Base-by-base conservation (phyloP, 1,140 invertebrate genomes). In the Lordiphosa mommai region DNA sequence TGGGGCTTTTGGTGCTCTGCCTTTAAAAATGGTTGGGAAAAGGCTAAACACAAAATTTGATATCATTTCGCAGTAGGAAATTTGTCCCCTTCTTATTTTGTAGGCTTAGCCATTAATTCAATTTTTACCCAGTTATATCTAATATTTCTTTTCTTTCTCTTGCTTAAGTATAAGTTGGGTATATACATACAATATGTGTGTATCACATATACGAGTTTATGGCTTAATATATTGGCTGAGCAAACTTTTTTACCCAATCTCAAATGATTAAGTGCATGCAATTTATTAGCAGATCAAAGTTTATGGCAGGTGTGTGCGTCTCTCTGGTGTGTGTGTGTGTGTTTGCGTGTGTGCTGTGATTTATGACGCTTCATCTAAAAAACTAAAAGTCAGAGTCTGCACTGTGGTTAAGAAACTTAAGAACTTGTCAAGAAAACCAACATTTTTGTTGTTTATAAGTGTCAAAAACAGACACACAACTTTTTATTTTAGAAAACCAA, bases 201-300 rank as follows among this genome's bases (percentile, higher is more conserved):
- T 41, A 43, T 38, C 16, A n/a, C 10, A 46, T 12, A 30, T 47
- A 48, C 16, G 38, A 34, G 50, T 57, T n/a, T 47, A 38, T 32
- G 20, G 20, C 20, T 29, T 12, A 16, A 13, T 32, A 33, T 20
- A 52, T 27, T 47, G 17, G 13, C 12, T 32, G 23, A 33, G 30
- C 13, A 30, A 70, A 68, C 74, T 40, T 77, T 80, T 68, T 4
- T 36, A 33, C 27, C 17, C 61, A 34, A 60, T 71, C 61, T 63
- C 71, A 33, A 51, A 72, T 84, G 76, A 82, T 84, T 84, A 84
- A 84, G 61, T 61, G 37, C 34, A 13, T 38, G 61, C 61, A 51
- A 82, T 82, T 82, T 76, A 84, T 82, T 72, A 76, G 43, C 47
- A 84, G 77, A 82, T 84, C 77, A 68, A 84, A 73, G 61, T 84